Percentiles rank a stretch among this genome's conserved stretches.
These are phyloP conservation scores for Montifringilla adamsi DNA, from an alignment of 2,113 vertebrate genomes.

Conservation along the genomic window DNA sequence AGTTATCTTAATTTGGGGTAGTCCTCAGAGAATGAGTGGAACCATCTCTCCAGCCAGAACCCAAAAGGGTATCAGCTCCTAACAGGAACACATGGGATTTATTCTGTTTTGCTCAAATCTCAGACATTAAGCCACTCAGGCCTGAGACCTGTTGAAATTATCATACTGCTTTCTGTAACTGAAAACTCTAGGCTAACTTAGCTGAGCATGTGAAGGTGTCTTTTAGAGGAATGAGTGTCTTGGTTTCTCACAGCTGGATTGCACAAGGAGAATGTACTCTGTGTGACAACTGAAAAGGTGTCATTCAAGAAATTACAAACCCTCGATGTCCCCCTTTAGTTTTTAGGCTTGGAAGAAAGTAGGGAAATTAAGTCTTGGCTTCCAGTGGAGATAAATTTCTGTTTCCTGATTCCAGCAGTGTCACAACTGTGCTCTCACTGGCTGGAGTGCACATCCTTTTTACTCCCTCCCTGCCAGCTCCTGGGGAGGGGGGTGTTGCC, in stretches of 20 bases:
- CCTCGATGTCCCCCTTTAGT: neutral
- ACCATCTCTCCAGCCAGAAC: neutral
- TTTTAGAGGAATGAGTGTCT: neutral
- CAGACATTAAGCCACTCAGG: neutral
- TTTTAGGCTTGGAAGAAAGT: neutral
- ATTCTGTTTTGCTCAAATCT: neutral
- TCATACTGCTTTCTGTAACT: neutral
- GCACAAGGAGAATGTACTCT: neutral
- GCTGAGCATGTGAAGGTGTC: neutral
- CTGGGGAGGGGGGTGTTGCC: neutral
- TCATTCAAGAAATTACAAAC: neutral
- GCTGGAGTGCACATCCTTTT: neutral
- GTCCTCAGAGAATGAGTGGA: neutral
- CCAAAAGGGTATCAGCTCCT: neutral
- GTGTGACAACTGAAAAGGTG: neutral
- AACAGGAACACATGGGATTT: neutral
- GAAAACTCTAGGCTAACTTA: neutral
- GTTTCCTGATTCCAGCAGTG: neutral
- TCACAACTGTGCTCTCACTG: fast-evolving
- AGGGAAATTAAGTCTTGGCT: neutral
- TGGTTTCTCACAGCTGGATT: neutral
- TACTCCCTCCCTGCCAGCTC: neutral
- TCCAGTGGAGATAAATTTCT: neutral
- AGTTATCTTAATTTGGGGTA: neutral
- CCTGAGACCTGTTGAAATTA: neutral